Evolutionary conservation across 2,888 invertebrate genomes (phyloP), one percentile per base, ranked within the genome.

Genomic region (Lasioglossum vierecki): DNA sequence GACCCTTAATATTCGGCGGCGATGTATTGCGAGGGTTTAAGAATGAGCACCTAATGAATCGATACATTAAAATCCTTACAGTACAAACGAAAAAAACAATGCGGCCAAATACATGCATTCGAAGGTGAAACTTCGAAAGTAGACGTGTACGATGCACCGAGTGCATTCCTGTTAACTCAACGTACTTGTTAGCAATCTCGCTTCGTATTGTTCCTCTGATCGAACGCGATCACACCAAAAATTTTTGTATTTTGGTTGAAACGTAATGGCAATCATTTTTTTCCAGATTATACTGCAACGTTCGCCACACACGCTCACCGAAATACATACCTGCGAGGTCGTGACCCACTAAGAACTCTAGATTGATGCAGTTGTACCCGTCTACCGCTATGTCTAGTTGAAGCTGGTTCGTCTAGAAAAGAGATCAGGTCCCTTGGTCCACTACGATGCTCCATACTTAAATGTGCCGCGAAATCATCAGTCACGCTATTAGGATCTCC

Each of bases 401-500:
- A 97, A 93, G 97, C 97, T 86, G 98, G 98, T 95, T 99, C 99
- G 95, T 99, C 99, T 94, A 98, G 95, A 96, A 98, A 98, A 92
- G 98, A 98, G 95, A 98, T 99, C 94, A 99, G 96, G 96, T 99
- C 99, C 95, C 99, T 96, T 92, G 98, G 97, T 93, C 97, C 97
- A 94, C 97, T 97, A 93, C 98, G 97, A 96, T 99, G 99, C 95
- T 99, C 99, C 91, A 99, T 96, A 87, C 98, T 98, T 94, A 99
- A 97, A 96, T 99, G 99, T 93, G 98, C 98, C 90, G 98, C 98
- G 96, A 99, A 98, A 96, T 99, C 99, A 96, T 99, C 99, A 88
- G 99, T 99, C 95, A 99, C 98, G 95, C 99, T 97, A 96, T 99
- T 99, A 86, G 99, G 99, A 95, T 99, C 99, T 79, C 99, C 99